Evolutionary conservation across 2,797 vertebrate genomes (phyloP), one percentile per base, ranked within the genome.

Genomic region (Streptopelia turtur): DNA sequence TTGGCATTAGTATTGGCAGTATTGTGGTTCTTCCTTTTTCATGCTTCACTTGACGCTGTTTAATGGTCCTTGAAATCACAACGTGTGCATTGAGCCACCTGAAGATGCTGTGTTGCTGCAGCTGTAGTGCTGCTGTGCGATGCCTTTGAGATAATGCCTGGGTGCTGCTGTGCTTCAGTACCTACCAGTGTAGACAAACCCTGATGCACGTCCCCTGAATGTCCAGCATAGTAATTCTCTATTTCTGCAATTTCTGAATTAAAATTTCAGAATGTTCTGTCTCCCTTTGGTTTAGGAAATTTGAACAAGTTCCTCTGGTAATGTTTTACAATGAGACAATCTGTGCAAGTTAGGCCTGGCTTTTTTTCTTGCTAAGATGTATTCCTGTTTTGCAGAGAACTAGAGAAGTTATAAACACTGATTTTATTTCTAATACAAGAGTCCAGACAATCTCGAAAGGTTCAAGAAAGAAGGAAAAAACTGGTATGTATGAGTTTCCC

Each of bases 341-440:
- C 16, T 80, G 1, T 64, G 25, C 18, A 64, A 56, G 21, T 79
- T 64, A 71, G 20, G 12, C 11, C 12, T 85, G 47, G 2, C 2
- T 49, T 83, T 77, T 87, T 80, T 72, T 31, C 61, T 88, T 78
- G 28, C 76, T 96, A 41, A 96, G 25, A 22, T 82, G 6, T 55
- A 9, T 75, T 91, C 45, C 14, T 96, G 18, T 97, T 78, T 92
- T 97, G 28, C 98, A 99, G 99, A 98, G 97, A 97, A 98, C 97
- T 60, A 97, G 70, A 93, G 98, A 99, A 63, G 96, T 98, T 91
- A 77, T 96, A 70, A 98, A 97, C 65, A 33, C 79, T 20, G 96
- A 93, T 5, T 87, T 69, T 15, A 59, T 81, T 68, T 55, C 79
- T 16, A 97, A 98, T 79, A 63, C 83, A 91, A 98, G 98, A 89